Base-by-base conservation (phyloP, 2,797 vertebrate genomes). In the Myotis daubentonii region DNA sequence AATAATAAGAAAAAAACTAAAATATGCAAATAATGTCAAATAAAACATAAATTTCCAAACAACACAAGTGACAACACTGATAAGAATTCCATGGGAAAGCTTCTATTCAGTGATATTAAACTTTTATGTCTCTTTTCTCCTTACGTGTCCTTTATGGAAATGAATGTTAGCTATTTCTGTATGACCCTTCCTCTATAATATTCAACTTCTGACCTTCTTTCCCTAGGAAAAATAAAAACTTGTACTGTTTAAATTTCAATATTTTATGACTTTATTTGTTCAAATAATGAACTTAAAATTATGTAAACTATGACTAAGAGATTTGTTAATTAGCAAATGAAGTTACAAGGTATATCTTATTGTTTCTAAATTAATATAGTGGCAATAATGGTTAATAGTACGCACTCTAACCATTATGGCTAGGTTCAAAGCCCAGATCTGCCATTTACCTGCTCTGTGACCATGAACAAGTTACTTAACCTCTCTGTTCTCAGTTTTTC, bases 281-380 rank as follows among this genome's bases (percentile, higher is more conserved):
- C 38, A 94, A 89, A 94, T 75, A 86, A 81, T 41, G 76, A 80
- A 78, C 10, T 72, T 94, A 87, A 90, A 89, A 78, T 85, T 82
- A 93, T 23, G 6, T 75, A 23, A 92, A 78, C 53, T 87, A 72
- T 87, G 30, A 74, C 12, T 75, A 88, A 81, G 62, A 93, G 47
- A 28, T 36, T 44, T 53, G 44, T 68, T 80, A 87, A 75, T 66
- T 65, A 85, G 49, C 15, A 93, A 82, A 87, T 70, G 2, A 89
- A 94, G n/a, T 78, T 74, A 86, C 3, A 84, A 87, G 85, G 81
- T 51, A 10, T 41, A 79, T 28, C 41, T 78, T 80, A 51, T 10
- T 78, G 28, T 94, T 93, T 89, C 28, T 83, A 92, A 76, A 85
- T 88, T 90, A 94, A 51, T 41, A 65, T 3, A 91, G 74, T 55